A percentile compares a stretch with the other conserved stretches of the same genome.
Evolutionary conservation across 2,888 invertebrate species (phyloP).

Genomic region (Ophioninae sp.): DNA sequence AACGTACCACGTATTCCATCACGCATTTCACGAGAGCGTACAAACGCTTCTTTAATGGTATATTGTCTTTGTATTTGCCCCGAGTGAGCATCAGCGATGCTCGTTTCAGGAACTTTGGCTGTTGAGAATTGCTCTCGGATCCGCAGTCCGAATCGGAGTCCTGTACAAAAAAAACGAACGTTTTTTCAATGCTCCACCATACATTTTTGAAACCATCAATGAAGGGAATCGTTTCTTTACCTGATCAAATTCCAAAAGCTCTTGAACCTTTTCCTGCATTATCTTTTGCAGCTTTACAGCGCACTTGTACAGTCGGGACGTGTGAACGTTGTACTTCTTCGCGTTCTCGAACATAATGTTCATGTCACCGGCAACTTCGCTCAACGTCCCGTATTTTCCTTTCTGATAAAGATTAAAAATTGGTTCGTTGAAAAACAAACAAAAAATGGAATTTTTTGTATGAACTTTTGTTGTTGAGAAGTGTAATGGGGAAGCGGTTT

Average conservation of each 20-base stretch:
- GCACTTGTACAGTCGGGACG: constrained; percentile 92
- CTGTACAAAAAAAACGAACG: constrained; percentile 60
- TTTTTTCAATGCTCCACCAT: background rate
- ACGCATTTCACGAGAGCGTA: constrained; percentile 90
- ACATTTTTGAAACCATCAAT: background rate
- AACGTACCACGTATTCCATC: constrained; percentile 85
- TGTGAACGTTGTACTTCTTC: constrained; percentile 91
- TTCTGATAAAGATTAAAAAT: constrained; percentile 79
- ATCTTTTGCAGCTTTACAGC: constrained; percentile 92
- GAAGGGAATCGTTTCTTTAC: constrained; percentile 77
- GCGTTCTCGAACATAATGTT: constrained; percentile 99
- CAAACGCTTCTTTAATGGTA: constrained; percentile 90
- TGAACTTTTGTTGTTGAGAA: too few relatives aligned
- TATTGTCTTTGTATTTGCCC: constrained; percentile 82
- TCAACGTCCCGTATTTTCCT: constrained; percentile 91
- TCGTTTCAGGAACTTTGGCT: constrained; percentile 78
- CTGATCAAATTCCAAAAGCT: constrained; percentile 86
- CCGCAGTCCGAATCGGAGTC: constrained; percentile 79
- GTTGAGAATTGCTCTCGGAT: constrained; percentile 76
- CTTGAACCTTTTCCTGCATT: constrained; percentile 91
- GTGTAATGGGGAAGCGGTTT: background rate
- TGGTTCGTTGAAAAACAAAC: background rate
- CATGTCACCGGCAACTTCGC: constrained; percentile 95
- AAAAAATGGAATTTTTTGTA: too few relatives aligned
- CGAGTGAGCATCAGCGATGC: constrained; percentile 80